These are phyloP conservation scores for Mus pahari DNA, from an alignment of 2,113 vertebrate genomes.

Conservation along the genomic window DNA sequence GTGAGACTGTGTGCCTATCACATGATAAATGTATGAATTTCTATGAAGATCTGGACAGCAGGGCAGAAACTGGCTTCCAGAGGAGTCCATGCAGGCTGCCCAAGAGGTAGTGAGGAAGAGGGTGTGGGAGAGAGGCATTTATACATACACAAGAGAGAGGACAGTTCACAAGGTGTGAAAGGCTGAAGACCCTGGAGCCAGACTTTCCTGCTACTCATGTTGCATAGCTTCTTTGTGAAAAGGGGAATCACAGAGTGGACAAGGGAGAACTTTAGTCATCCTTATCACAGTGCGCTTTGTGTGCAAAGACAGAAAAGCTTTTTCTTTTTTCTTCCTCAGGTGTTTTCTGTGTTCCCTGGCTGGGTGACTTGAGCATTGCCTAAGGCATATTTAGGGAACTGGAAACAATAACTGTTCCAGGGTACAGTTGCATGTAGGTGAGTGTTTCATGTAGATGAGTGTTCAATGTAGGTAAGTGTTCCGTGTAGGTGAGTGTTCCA, in stretches of 20 bases:
- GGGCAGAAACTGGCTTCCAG: neutral
- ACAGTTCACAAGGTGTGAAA: rapidly evolving
- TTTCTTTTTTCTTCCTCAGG: neutral
- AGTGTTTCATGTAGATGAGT: too few relatives aligned
- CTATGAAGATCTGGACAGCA: neutral
- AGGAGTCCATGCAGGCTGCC: neutral
- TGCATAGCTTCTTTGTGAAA: neutral
- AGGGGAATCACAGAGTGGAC: neutral
- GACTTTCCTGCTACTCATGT: neutral
- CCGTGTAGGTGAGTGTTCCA: too few relatives aligned
- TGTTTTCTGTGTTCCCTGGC: neutral
- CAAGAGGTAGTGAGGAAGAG: neutral
- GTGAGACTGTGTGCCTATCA: neutral
- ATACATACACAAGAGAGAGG: neutral
- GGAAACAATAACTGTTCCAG: neutral
- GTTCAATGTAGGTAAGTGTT: too few relatives aligned
- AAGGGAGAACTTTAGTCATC: neutral
- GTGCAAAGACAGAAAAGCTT: neutral
- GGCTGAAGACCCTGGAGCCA: neutral
- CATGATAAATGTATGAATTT: neutral
- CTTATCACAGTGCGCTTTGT: neutral
- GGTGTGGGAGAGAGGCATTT: too few relatives aligned
- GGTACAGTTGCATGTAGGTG: too few relatives aligned
- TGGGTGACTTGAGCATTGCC: neutral
- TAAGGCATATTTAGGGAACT: neutral